Conservation (phyloP, 2,113 vertebrate genomes). For the Dendrocopos noguchii region DNA sequence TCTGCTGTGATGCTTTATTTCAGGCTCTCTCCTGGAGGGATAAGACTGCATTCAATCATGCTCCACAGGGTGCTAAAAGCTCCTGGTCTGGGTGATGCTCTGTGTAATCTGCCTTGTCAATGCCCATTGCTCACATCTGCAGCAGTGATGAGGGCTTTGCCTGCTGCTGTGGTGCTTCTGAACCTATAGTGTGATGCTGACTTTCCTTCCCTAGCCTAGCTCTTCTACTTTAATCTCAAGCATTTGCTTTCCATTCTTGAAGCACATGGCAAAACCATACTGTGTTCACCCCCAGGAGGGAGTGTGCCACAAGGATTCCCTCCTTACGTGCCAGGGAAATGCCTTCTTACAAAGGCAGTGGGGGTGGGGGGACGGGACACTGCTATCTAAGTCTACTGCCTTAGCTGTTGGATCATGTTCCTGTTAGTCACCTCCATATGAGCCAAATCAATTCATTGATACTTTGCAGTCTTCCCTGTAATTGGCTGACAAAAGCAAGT, state of each 20-base stretch:
- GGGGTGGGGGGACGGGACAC: background rate
- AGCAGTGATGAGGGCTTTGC: conserved; percentile 21
- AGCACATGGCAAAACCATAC: background rate
- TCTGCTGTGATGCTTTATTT: background rate
- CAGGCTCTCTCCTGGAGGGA: conserved; percentile 24
- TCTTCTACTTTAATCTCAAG: background rate
- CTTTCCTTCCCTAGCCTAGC: background rate
- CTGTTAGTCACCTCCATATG: conserved; percentile 4
- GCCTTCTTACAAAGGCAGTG: background rate
- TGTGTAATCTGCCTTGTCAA: conserved; percentile 36
- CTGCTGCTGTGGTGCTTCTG: background rate
- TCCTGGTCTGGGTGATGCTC: background rate
- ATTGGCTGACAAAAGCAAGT: background rate
- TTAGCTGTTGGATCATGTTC: background rate
- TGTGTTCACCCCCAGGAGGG: background rate
- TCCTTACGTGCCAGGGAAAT: background rate
- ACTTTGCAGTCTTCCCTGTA: background rate
- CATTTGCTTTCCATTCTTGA: background rate
- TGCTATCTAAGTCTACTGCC: background rate
- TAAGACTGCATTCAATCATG: background rate
- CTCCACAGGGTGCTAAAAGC: conserved; percentile 53
- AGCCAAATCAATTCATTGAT: conserved; percentile 25
- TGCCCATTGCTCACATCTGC: conserved; percentile 21
- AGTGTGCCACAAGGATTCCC: background rate
- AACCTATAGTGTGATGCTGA: background rate